Base-by-base conservation (phyloP, 2,888 invertebrate species). In the Nemoura dubitans region DNA sequence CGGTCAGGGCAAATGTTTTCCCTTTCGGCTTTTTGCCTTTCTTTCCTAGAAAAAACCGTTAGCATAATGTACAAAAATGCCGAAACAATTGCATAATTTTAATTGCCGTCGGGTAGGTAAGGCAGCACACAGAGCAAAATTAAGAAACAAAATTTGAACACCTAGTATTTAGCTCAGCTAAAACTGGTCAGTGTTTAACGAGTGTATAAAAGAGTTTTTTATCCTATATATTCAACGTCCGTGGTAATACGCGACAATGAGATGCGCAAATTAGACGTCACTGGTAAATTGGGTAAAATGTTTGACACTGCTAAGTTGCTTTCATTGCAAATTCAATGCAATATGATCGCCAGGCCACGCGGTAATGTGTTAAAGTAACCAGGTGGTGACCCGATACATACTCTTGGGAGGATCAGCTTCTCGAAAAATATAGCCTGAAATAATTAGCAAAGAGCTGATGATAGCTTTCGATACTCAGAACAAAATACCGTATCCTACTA, bases 21-120 rank as follows among this genome's bases (percentile, higher is more conserved):
- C 96, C 96, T 94, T 97, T 97, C 92, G 94, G 94, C 93, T 96
- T 98, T 93, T 96, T 97, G 91, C 94, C 95, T 94, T 96, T 97
- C 94, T 96, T 97, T 92, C 94, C 96, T 96, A 91, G 85, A 87
- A 89, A 85, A 88, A 87, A 88, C 89, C 88, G 89, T 88, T 86
- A 88, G 59, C 88, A 88, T 89, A 86, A 88, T 16, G 59, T 59
- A 10, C 2, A 10, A 59, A 59, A 21, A 81, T 83, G 42, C 30
- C 14, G n/a, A n/a, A n/a, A n/a, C n/a, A n/a, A n/a, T n/a, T n/a
- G n/a, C n/a, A n/a, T n/a, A n/a, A n/a, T n/a, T n/a, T n/a, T n/a
- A n/a, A n/a, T n/a, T n/a, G n/a, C n/a, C n/a, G n/a, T n/a, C n/a
- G n/a, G n/a, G n/a, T n/a, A n/a, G n/a, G n/a, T n/a, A n/a, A n/a